phyloP scores from a whole-genome alignment of 2,888 invertebrate genomes.

The Lasioglossum morio region DNA sequence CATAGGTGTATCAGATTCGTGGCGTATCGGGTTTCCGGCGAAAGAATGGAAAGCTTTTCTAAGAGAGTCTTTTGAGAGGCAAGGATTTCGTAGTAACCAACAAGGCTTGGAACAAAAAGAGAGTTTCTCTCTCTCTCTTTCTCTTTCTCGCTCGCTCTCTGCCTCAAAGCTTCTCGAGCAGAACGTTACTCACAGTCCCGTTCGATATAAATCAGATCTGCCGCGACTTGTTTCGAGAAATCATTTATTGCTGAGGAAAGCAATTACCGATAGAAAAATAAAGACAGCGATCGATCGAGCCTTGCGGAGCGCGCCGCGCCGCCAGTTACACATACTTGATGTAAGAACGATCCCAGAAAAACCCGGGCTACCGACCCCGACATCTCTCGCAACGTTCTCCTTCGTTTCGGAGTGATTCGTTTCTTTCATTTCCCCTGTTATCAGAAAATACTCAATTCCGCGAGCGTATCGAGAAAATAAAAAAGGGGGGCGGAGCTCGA shows the following conservation, averaged over 20 bases:
- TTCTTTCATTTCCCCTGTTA: conserved; percentile 26
- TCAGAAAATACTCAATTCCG: conserved; percentile 31
- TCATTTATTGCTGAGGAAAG: conserved; percentile 4
- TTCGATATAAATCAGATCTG: conserved; percentile 14
- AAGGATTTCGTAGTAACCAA: conserved; percentile 11
- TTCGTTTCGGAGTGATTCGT: conserved; percentile 29
- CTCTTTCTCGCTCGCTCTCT: too few species aligned
- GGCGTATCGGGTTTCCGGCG: neutral
- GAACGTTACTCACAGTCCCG: conserved; percentile 5
- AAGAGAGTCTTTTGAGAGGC: neutral
- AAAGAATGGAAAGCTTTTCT: conserved; percentile 3
- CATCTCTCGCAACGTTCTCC: conserved; percentile 17
- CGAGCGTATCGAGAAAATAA: conserved; percentile 24
- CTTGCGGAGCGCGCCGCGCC: neutral
- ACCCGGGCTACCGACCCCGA: neutral
- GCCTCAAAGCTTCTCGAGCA: neutral
- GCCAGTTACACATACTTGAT: conserved; percentile 1
- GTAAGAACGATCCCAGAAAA: neutral
- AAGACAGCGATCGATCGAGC: conserved; percentile 2
- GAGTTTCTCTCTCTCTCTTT: neutral
- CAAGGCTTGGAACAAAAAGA: conserved; percentile 4
- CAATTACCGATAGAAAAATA: conserved; percentile 17
- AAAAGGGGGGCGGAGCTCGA: neutral
- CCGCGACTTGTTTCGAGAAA: conserved; percentile 2
- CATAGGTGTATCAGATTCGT: neutral